Evolutionary conservation across 2,113 vertebrate genomes (phyloP).

Genomic region (Microtus oregoni): DNA sequence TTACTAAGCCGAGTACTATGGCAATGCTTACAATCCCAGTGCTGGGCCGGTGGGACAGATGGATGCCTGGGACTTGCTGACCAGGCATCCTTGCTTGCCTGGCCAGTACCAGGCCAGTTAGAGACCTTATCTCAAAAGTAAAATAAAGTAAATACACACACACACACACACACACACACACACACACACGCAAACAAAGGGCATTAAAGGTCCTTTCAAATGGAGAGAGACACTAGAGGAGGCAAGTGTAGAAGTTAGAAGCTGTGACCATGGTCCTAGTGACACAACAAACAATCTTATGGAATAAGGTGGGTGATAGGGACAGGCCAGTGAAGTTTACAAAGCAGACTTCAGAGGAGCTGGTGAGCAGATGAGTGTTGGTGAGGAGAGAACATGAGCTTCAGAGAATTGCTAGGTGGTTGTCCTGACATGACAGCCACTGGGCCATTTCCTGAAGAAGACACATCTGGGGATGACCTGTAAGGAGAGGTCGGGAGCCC

Average conservation of each 20-base stretch:
- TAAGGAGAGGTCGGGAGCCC: background rate
- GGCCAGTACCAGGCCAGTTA: background rate
- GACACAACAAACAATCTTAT: background rate
- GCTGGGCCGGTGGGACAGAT: background rate
- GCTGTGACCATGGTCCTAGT: too few relatives aligned
- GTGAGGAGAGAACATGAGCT: background rate
- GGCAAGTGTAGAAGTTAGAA: background rate
- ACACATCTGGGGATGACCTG: background rate
- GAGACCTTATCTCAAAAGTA: background rate
- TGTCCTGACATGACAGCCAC: background rate
- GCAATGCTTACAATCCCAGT: background rate
- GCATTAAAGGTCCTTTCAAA: background rate
- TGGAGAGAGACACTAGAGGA: background rate
- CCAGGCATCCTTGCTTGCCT: too few relatives aligned
- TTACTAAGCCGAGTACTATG: background rate
- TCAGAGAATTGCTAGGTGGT: background rate
- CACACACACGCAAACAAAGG: background rate
- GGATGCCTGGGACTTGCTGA: background rate
- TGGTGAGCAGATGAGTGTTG: too few relatives aligned
- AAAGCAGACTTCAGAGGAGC: too few relatives aligned
- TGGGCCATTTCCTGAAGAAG: background rate
- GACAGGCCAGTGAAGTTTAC: background rate
- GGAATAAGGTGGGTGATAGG: accelerated
- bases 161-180: background rate
- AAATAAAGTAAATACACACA: background rate